Base-by-base conservation (phyloP, 2,113 vertebrate species). In the Psammodynastes pulverulentus region DNA sequence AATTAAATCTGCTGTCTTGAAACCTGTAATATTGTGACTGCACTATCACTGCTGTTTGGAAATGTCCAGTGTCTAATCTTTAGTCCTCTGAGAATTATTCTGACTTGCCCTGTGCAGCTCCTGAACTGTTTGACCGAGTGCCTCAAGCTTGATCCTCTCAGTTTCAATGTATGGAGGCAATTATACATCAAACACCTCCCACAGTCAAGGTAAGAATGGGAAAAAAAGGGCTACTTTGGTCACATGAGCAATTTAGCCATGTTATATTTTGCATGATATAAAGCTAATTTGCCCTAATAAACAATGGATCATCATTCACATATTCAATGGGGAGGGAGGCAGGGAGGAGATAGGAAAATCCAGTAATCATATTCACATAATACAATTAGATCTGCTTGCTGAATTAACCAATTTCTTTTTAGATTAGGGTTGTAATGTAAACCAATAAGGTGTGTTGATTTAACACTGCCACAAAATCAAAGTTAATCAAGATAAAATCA, bases 101-200 rank as follows among this genome's bases (percentile, higher is more conserved):
- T 54, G 43, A 87, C 49, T 52, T 48, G 0, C 53, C 43, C 94
- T 12, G 1, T 92, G 52, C 94, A 99, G 99, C 98, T 99, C 90
- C 98, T 99, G 86, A 96, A 88, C 96, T 98, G 98, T 94, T 96
- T 99, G 98, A 98, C 97, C 0, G 98, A 99, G 95, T 99, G 99
- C 96, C 96, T 99, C 95, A 98, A 95, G 51, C 96, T 98, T 93
- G 99, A 99, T 67, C 97, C 98, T 0, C 98, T 99, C 95, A 99
- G 98, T 96, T 97, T 98, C 89, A 98, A 97, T 0, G 98, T 99
- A 84, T 99, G 99, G 99, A 97, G 98, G 94, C 99, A 99, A 96
- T 98, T 99, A 9, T 99, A 99, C 94, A 98, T 97, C 39, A 99
- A 99, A 94, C 99, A 99, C 93, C 96, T 99, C 5, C 93, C 98